A percentile compares a stretch with the other conserved stretches of the same genome.
Conservation (phyloP, 2,797 vertebrate genomes). For the Rhynchotus rufescens region DNA sequence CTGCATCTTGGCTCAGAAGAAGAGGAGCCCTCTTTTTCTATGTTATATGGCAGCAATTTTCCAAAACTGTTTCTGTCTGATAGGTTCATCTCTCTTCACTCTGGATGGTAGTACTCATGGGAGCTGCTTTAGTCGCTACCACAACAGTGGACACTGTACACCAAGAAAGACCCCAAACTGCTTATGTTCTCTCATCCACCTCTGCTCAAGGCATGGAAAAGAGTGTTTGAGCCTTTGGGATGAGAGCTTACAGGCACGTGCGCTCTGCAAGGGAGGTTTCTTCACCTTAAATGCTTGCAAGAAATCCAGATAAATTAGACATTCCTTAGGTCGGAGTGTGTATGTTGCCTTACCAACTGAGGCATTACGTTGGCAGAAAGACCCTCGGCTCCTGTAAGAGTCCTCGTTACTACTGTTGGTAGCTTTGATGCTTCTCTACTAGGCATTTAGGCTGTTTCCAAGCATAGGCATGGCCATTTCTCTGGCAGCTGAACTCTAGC, state of each 20-base stretch:
- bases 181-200: not conserved
- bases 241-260: not conserved
- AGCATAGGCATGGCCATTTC: not conserved
- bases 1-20: not conserved
- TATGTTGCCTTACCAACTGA: not conserved
- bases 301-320: not conserved
- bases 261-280: not conserved
- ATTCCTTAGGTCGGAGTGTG: not conserved
- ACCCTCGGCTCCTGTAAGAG: not conserved
- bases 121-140: not conserved
- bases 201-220: not conserved
- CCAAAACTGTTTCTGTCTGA: not conserved
- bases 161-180: not conserved
- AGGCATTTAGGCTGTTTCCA: not conserved
- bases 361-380: not conserved
- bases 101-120: not conserved
- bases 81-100: not conserved
- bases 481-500: not conserved
- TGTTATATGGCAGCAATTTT: not conserved
- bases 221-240: not conserved
- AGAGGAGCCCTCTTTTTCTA: not conserved
- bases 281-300: not conserved
- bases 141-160: not conserved
- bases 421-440: not conserved
- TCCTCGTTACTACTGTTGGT: not conserved